Percentiles rank a stretch among this genome's conserved stretches.
phyloP scores from a whole-genome alignment of 2,888 invertebrate species.

The Chrysotoxum bicinctum region DNA sequence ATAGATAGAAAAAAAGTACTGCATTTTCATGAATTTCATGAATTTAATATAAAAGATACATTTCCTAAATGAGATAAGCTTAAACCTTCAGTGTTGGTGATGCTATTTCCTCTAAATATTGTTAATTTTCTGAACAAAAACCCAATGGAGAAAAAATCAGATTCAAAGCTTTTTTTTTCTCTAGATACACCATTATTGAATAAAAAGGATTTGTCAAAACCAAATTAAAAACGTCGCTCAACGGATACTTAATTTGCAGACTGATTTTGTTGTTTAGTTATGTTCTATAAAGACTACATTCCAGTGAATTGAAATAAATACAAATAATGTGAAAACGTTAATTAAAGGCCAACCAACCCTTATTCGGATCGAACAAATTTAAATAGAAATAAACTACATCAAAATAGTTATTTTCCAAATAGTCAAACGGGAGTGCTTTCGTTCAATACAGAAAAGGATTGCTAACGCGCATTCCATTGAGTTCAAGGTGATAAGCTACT shows the following conservation, averaged over 20 bases:
- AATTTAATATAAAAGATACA: neutral
- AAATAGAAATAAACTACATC: slow-evolving; percentile 6
- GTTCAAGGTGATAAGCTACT: slow-evolving; percentile 65
- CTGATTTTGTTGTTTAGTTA: neutral
- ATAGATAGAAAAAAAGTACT: slow-evolving; percentile 45
- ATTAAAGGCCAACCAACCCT: neutral
- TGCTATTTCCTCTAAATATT: neutral
- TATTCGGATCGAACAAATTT: slow-evolving; percentile 8
- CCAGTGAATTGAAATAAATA: neutral
- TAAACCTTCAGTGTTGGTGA: neutral
- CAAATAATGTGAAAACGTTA: neutral
- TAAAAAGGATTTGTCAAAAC: slow-evolving; percentile 40
- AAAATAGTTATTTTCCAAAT: slow-evolving; percentile 22
- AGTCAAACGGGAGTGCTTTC: slow-evolving; percentile 48
- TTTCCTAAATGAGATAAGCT: neutral
- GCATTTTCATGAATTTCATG: neutral
- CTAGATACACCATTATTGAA: slow-evolving; percentile 51
- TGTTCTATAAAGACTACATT: neutral
- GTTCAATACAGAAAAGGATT: slow-evolving; percentile 36
- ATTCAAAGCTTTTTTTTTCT: slow-evolving; percentile 58
- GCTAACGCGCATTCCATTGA: slow-evolving; percentile 56
- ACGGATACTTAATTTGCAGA: slow-evolving; percentile 3
- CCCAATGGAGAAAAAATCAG: slow-evolving; percentile 26
- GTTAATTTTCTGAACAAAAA: slow-evolving; percentile 5
- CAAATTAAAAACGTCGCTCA: slow-evolving; percentile 11